Evolutionary conservation across 2,113 vertebrate genomes (phyloP), one percentile per base, ranked within the genome.

Genomic region (Aviceda subcristata): DNA sequence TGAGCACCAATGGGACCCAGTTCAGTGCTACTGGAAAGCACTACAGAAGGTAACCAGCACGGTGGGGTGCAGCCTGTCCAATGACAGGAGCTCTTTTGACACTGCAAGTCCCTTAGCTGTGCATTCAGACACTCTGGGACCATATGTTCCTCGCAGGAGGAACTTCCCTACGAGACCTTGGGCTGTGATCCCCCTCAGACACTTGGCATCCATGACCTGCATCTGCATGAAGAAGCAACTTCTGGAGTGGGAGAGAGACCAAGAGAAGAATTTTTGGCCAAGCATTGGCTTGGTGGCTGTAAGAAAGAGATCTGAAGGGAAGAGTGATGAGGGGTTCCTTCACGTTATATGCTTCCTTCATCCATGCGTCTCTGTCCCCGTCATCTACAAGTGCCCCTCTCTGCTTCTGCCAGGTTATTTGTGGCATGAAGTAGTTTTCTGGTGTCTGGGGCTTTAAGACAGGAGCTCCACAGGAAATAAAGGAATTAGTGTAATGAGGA

Each of bases 311-410:
- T 69, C 27, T 72, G 55, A 76, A 67, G 32, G 41, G 53, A 88
- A 55, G 14, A 80, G 26, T 41, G 34, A 45, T 5, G 9, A 79
- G 34, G 20, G 10, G 38, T 23, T 72, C 26, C 74, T 77, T 78
- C 56, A 27, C 0, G 0, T 34, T 24, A 7, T 59, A 10, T 0
- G 3, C 36, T 68, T 60, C 34, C 27, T 86, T 43, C 0, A 0
- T 36, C 12, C 39, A 9, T 22, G 20, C 5, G 4, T 90, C 23
- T 46, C 51, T 67, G 32, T 75, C 45, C 67, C 60, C 3, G 3
- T 23, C 56, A 24, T 9, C 50, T 71, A 18, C 17, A 51, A 81
- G 51, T 19, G 20, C 34, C 29, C 34, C 15, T 67, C 62, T 30
- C n/a, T 81, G 79, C n/a, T 39, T 79, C 43, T 95, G 36, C 20